phyloP scores from a whole-genome alignment of 2,888 invertebrate species.

The Mesochorus sp. region DNA sequence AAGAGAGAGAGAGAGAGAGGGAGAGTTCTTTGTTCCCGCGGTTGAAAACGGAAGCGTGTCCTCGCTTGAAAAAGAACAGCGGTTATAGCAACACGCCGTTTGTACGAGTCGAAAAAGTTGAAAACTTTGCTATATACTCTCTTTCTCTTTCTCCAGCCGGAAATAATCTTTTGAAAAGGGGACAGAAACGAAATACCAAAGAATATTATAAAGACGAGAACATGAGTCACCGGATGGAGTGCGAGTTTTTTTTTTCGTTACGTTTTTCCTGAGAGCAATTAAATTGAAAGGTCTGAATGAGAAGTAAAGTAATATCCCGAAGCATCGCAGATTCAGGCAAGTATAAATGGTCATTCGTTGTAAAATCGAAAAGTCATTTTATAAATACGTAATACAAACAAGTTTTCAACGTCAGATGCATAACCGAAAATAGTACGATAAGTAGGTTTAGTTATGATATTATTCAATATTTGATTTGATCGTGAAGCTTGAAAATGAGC shows the following conservation, averaged over 20 bases:
- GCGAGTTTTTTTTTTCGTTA: conserved; percentile 3
- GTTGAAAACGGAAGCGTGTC: conserved; percentile 38
- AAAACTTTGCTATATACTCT: conserved; percentile 27
- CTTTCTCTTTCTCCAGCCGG: neutral
- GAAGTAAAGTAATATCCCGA: neutral
- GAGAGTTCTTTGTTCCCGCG: conserved; percentile 37
- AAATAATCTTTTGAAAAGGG: conserved; percentile 15
- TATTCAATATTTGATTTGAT: no score
- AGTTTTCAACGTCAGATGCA: no score
- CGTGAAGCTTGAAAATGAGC: no score
- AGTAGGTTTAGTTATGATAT: no score
- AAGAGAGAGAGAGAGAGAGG: neutral
- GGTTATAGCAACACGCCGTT: conserved; percentile 21
- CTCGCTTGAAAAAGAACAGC: conserved; percentile 40
- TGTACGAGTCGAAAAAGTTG: conserved; percentile 43
- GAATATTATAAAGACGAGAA: conserved; percentile 13
- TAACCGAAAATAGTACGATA: no score
- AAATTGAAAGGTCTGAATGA: conserved; percentile 1
- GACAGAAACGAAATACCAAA: neutral
- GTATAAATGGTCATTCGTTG: neutral
- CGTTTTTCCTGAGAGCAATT: neutral
- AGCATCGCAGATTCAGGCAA: neutral
- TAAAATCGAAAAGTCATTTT: no score
- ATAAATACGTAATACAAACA: no score
- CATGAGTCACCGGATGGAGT: neutral